Evolutionary conservation across 1,140 invertebrate species (phyloP).

Genomic region (Danaus melanippus): DNA sequence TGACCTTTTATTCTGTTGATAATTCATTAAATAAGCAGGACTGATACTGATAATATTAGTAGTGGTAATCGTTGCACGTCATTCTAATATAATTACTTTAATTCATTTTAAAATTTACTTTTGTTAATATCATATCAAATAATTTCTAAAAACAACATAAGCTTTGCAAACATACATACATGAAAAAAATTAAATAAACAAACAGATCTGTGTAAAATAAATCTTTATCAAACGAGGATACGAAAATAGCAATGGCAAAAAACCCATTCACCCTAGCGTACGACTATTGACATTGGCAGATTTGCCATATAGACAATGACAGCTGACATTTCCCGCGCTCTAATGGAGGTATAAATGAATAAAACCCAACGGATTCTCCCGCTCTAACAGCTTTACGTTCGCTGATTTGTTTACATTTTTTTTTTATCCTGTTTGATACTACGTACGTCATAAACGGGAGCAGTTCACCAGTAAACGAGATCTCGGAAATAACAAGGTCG

Average conservation of each 20-base stretch:
- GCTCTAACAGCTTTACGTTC: slow-evolving; percentile 42
- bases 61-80: no score
- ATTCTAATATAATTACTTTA: no score
- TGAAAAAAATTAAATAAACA: no score
- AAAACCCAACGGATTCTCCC: slow-evolving; percentile 55
- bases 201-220: no score
- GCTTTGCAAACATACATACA: no score
- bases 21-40: no score
- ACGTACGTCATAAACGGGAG: slow-evolving; percentile 28
- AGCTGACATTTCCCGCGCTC: slow-evolving; percentile 32
- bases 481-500: slow-evolving; percentile 21
- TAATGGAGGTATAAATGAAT: slow-evolving; percentile 26
- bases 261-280: background rate
- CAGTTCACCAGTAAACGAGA: slow-evolving; percentile 19
- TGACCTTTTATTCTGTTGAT: no score
- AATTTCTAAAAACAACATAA: no score
- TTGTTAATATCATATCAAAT: no score
- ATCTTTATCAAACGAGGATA: background rate
- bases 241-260: slow-evolving; percentile 5
- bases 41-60: no score
- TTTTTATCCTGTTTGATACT: slow-evolving; percentile 38
- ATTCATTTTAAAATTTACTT: no score
- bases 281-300: background rate
- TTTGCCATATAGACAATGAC: slow-evolving; percentile 20
- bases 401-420: slow-evolving; percentile 54